Percentiles rank a stretch among this genome's conserved stretches.
These are phyloP conservation scores for Mastigias papua DNA, from an alignment of 30 jellyfish, hydroid and myxozoan genomes.

Conservation along the genomic window DNA sequence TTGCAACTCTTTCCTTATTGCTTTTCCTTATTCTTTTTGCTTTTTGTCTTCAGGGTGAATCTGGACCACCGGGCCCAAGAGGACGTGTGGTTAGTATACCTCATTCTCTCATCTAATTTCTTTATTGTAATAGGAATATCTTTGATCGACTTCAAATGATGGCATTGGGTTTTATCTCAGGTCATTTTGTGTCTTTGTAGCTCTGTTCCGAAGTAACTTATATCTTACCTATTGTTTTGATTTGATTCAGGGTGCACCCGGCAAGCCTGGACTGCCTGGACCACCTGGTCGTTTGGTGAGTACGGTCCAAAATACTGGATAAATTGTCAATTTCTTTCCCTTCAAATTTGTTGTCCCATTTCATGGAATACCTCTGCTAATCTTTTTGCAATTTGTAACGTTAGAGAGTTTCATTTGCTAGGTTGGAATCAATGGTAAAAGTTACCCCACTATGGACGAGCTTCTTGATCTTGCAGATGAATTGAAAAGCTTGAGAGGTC, in stretches of 20 bases:
- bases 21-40: neutral
- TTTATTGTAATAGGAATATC: too few species aligned
- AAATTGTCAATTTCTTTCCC: too few species aligned
- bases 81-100: conserved; percentile 80
- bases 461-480: conserved; percentile 80
- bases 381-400: neutral
- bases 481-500: conserved; percentile 51
- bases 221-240: neutral
- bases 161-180: too few species aligned
- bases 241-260: conserved; percentile 83
- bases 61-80: conserved; percentile 84
- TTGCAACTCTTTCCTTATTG: neutral
- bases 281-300: conserved; percentile 95
- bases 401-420: neutral
- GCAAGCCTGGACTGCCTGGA: conserved; percentile 97
- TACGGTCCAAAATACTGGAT: too few species aligned
- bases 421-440: conserved; percentile 82
- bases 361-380: too few species aligned
- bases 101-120: neutral
- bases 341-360: too few species aligned
- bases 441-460: conserved; percentile 85
- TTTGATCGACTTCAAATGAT: too few species aligned
- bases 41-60: conserved; percentile 55
- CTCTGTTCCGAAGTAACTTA: neutral
- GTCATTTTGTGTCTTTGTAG: neutral